A percentile compares a stretch with the other conserved stretches of the same genome.
phyloP scores from a whole-genome alignment of 2,888 invertebrate species.

The Camptogramma bilineatum region DNA sequence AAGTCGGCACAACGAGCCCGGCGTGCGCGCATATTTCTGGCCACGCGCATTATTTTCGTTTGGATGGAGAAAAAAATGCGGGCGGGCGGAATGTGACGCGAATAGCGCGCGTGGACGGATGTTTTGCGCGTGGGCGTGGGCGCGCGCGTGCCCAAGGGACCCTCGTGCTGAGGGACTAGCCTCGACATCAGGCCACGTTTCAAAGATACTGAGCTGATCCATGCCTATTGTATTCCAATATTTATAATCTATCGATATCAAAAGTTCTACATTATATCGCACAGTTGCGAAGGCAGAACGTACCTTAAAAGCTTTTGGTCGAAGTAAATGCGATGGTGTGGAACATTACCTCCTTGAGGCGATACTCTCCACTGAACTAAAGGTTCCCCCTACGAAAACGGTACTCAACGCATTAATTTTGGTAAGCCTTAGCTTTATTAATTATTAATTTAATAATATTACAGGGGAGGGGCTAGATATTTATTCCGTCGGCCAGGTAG shows the following conservation, averaged over 20 bases:
- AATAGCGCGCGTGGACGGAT: conserved; percentile 76
- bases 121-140: conserved; percentile 71
- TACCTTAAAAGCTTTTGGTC: background rate
- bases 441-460: background rate
- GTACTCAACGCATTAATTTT: background rate
- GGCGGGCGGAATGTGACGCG: conserved; percentile 69
- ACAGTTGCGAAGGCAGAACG: background rate
- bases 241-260: background rate
- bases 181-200: background rate
- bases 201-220: background rate
- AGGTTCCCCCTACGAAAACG: background rate
- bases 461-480: too few relatives aligned
- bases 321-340: conserved; percentile 2
- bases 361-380: background rate
- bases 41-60: conserved; percentile 74
- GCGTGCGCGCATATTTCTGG: conserved; percentile 71
- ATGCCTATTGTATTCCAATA: background rate
- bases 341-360: background rate
- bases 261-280: background rate
- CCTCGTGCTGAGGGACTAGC: background rate
- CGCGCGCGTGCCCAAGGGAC: conserved; percentile 41
- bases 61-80: conserved; percentile 71
- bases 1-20: conserved; percentile 48
- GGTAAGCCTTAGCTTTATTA: background rate
- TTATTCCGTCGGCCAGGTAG: too few relatives aligned